Percentiles rank a stretch among this genome's conserved stretches.
These are phyloP conservation scores for Danio albolineatus DNA, from an alignment of 2,797 vertebrate species.

Conservation along the genomic window DNA sequence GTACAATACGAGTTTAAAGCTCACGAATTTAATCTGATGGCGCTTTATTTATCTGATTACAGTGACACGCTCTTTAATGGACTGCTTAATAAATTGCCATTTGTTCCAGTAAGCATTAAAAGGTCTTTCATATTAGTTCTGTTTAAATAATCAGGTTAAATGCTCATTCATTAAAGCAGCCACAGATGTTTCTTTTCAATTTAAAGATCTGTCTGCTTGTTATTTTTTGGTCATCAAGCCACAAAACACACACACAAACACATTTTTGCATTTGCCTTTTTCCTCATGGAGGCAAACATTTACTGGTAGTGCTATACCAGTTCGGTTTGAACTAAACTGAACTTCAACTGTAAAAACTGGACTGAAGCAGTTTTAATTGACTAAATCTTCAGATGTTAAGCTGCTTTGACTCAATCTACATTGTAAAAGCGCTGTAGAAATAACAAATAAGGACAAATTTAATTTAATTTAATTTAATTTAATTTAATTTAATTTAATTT, in stretches of 20 bases:
- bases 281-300: too few relatives aligned
- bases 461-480: too few relatives aligned
- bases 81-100: conserved; percentile 21
- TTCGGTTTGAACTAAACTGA: too few relatives aligned
- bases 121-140: not conserved
- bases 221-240: not conserved
- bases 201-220: conserved; percentile 15
- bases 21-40: conserved; percentile 8
- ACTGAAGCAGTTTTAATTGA: too few relatives aligned
- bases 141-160: conserved; percentile 3
- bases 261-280: too few relatives aligned
- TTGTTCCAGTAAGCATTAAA: conserved; percentile 17
- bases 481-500: too few relatives aligned
- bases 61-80: conserved; percentile 2
- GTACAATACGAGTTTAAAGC: conserved; percentile 3
- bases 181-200: conserved; percentile 14
- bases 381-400: too few relatives aligned
- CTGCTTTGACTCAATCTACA: too few relatives aligned
- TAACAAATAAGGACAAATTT: too few relatives aligned
- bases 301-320: too few relatives aligned
- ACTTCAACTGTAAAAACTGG: too few relatives aligned
- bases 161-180: not conserved
- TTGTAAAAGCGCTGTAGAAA: too few relatives aligned
- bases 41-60: conserved; percentile 37
- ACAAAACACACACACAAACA: not conserved